Percentiles rank a stretch among this genome's conserved stretches.
Evolutionary conservation across 2,113 vertebrate species (phyloP).

Genomic region (Siniperca knerii): DNA sequence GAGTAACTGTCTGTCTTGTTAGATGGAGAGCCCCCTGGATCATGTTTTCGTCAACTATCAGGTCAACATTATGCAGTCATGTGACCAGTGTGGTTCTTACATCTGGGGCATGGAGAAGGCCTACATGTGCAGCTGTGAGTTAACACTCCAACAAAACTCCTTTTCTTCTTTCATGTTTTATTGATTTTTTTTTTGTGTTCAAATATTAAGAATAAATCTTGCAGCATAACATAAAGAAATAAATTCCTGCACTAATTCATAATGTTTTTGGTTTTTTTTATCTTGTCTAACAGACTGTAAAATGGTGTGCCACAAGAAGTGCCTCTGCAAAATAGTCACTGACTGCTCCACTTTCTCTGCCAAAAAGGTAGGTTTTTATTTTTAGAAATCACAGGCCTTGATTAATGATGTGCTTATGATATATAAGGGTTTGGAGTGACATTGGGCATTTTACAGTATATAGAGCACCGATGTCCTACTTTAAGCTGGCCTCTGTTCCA

Average conservation of each 20-base stretch:
- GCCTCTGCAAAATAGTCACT: slow-evolving; percentile 90
- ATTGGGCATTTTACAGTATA: too few species aligned
- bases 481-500: neutral
- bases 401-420: neutral
- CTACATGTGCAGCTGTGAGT: slow-evolving; percentile 95
- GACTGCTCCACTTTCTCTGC: slow-evolving; percentile 87
- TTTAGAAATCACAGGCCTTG: neutral
- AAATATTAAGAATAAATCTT: neutral
- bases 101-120: slow-evolving; percentile 99
- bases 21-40: slow-evolving; percentile 91
- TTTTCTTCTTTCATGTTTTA: neutral
- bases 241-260: neutral
- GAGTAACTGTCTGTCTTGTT: slow-evolving; percentile 10
- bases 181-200: neutral
- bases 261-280: neutral
- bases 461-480: neutral
- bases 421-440: neutral
- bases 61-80: slow-evolving; percentile 96
- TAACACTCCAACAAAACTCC: neutral
- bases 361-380: slow-evolving; percentile 84
- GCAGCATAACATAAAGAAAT: neutral
- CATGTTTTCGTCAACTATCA: slow-evolving; percentile 94
- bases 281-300: slow-evolving; percentile 89
- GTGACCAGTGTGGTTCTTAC: slow-evolving; percentile 93
- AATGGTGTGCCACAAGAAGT: slow-evolving; percentile 98